phyloP scores from a whole-genome alignment of 2,888 invertebrate genomes.

The Lamproptera curius region DNA sequence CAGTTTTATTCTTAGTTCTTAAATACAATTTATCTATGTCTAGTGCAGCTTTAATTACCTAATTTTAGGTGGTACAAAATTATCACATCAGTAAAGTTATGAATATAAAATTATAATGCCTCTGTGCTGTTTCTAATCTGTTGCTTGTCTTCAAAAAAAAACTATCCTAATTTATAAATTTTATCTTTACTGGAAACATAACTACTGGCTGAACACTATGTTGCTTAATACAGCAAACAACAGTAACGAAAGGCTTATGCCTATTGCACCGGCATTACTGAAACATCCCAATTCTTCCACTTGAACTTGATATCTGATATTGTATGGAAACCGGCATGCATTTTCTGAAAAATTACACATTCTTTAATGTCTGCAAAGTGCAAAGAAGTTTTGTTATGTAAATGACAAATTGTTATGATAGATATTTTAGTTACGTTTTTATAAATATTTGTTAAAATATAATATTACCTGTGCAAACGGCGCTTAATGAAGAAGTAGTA shows the following conservation, averaged over 20 bases:
- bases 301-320: constrained; percentile 81
- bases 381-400: not conserved
- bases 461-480: constrained; percentile 74
- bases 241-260: constrained; percentile 43
- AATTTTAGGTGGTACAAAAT: constrained; percentile 13
- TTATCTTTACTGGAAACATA: constrained; percentile 44
- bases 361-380: too few relatives aligned
- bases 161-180: not conserved
- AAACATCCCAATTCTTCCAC: constrained; percentile 83
- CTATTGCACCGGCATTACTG: constrained; percentile 64
- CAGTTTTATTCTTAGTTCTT: not conserved
- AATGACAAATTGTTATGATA: not conserved
- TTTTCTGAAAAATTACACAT: constrained; percentile 68
- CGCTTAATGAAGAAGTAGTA: constrained; percentile 38
- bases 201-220: constrained; percentile 25
- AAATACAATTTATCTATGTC: not conserved
- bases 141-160: too few relatives aligned
- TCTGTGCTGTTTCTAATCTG: too few relatives aligned
- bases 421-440: too few relatives aligned
- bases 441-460: not conserved
- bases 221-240: constrained; percentile 41
- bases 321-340: constrained; percentile 83
- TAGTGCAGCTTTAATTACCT: not conserved
- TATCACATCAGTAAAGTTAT: constrained; percentile 9
- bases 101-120: constrained; percentile 3